phyloP scores from a whole-genome alignment of 2,888 invertebrate species.

The Helicoverpa assulta region DNA sequence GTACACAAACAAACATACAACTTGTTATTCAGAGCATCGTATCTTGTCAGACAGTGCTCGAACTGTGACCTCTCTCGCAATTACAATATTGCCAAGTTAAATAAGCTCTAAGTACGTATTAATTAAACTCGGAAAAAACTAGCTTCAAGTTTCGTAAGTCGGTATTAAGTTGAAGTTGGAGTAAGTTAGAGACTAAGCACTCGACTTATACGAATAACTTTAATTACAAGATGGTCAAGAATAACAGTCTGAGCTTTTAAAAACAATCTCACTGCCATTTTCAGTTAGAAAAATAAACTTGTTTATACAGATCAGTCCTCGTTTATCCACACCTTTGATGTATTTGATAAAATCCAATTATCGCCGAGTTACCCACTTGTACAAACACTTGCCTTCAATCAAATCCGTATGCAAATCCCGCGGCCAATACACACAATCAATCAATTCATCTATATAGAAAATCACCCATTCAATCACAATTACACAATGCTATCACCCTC shows the following conservation, averaged over 20 bases:
- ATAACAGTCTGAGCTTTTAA: background rate
- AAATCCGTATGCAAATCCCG: background rate
- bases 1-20: background rate
- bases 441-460: constrained; percentile 26
- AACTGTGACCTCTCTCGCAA: background rate
- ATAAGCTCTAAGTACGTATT: constrained; percentile 28
- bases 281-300: no score
- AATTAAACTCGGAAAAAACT: constrained; percentile 43
- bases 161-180: constrained; percentile 18
- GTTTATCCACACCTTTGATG: background rate
- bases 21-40: background rate
- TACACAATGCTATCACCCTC: constrained; percentile 23
- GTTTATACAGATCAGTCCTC: background rate
- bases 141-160: constrained; percentile 16
- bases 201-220: constrained; percentile 22
- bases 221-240: constrained; percentile 7
- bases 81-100: constrained; percentile 18
- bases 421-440: constrained; percentile 23
- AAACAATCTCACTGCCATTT: background rate
- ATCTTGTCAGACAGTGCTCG: background rate
- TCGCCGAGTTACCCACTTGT: background rate
- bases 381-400: constrained; percentile 1
- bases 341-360: background rate
- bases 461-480: constrained; percentile 30
- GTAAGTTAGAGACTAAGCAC: constrained; percentile 12